phyloP scores from a whole-genome alignment of 2,113 vertebrate genomes.

The Grallaria varia region DNA sequence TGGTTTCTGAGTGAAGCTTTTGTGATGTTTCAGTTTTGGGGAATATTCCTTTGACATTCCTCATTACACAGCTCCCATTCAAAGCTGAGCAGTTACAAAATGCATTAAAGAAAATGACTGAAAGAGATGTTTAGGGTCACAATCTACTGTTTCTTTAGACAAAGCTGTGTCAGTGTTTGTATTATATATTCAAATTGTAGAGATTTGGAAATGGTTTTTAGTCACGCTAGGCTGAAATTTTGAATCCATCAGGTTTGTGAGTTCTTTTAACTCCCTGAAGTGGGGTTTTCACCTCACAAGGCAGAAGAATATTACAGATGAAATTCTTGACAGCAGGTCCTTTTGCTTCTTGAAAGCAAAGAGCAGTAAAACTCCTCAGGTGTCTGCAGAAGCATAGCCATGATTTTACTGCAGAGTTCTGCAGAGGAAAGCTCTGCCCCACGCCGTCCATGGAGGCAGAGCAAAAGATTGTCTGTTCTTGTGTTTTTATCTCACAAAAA shows the following conservation, averaged over 20 bases:
- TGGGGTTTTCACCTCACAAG: background rate
- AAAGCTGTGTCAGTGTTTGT: background rate
- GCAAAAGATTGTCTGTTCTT: background rate
- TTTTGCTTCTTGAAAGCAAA: background rate
- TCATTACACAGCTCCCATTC: background rate
- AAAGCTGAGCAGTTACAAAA: background rate
- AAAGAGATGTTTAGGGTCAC: background rate
- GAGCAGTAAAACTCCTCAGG: background rate
- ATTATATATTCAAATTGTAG: background rate
- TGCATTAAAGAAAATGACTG: background rate
- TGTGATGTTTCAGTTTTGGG: background rate
- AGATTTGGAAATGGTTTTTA: background rate
- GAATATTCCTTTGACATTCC: background rate
- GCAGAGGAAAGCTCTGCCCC: background rate
- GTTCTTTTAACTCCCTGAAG: background rate
- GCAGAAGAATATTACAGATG: background rate
- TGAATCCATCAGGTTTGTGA: background rate
- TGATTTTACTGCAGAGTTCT: background rate
- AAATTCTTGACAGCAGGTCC: background rate
- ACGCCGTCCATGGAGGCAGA: background rate
- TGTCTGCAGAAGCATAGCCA: background rate
- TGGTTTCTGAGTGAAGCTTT: conserved; percentile 3
- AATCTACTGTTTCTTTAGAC: background rate
- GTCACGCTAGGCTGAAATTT: background rate
- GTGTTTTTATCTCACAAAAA: background rate